Percentiles rank a stretch among this genome's conserved stretches.
Evolutionary conservation across 2,113 vertebrate genomes (phyloP).

Genomic region (Corythaeola cristata): DNA sequence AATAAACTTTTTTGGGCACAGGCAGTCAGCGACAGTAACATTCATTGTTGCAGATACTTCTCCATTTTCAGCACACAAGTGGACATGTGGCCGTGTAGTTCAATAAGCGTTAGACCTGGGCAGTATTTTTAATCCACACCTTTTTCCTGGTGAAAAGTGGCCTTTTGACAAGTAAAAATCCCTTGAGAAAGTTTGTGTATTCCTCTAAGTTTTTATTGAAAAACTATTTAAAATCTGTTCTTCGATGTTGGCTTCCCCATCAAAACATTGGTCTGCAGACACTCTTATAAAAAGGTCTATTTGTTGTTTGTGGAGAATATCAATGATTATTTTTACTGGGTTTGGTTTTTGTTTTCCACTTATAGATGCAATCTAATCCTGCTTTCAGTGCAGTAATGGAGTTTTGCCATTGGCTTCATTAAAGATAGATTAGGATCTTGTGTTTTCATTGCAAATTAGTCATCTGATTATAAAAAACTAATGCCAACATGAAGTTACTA

Average conservation of each 20-base stretch:
- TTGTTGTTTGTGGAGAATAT: not conserved
- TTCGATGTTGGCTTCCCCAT: not conserved
- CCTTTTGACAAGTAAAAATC: not conserved
- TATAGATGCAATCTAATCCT: not conserved
- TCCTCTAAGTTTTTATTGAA: not conserved
- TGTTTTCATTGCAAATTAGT: constrained; percentile 10
- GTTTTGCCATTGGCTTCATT: not conserved
- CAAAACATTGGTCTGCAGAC: not conserved
- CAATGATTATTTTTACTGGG: not conserved
- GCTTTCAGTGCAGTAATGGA: not conserved
- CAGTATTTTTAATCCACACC: not conserved
- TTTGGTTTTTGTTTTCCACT: not conserved
- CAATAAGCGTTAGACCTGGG: not conserved
- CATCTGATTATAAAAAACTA: not conserved
- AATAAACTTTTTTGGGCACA: not conserved
- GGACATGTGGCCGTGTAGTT: not conserved
- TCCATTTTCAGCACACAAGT: not conserved
- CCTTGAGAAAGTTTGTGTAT: not conserved
- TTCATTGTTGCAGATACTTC: not conserved
- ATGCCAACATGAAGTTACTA: not conserved
- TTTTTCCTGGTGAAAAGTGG: not conserved
- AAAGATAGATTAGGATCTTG: not conserved
- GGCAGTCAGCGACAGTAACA: not conserved
- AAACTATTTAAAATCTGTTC: not conserved
- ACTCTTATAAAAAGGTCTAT: not conserved